Conservation (phyloP, 1,140 invertebrate genomes). For the Bombus superbus region DNA sequence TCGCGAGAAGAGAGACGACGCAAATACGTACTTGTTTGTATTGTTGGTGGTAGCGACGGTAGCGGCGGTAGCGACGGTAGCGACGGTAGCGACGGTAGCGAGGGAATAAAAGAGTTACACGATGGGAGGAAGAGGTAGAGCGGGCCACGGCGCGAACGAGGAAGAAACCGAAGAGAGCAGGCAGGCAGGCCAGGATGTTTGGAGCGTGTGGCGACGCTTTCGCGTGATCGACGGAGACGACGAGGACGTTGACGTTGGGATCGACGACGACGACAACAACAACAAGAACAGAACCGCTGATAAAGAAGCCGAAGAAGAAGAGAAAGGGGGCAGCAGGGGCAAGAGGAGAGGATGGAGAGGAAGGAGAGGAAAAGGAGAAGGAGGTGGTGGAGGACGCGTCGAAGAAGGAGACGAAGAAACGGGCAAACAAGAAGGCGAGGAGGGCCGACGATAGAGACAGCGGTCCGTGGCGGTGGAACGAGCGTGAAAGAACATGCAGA, state of each 20-base stretch:
- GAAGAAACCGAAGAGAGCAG: not conserved
- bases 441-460: slow-evolving; percentile 47
- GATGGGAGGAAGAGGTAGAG: slow-evolving; percentile 17
- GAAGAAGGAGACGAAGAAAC: slow-evolving; percentile 29
- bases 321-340: not conserved
- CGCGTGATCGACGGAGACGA: slow-evolving; percentile 57
- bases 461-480: not conserved
- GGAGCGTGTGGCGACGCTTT: slow-evolving; percentile 58
- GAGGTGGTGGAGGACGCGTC: not conserved
- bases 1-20: not conserved
- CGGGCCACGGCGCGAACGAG: not conserved
- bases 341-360: slow-evolving; percentile 24
- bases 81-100: not conserved
- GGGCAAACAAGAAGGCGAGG: slow-evolving; percentile 13
- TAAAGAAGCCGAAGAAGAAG: slow-evolving; percentile 47
- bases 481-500: slow-evolving; percentile 41
- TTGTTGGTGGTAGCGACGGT: not conserved
- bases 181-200: slow-evolving; percentile 35
- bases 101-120: not conserved
- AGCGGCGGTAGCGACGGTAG: not conserved
- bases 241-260: slow-evolving; percentile 47
- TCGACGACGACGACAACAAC: slow-evolving; percentile 27
- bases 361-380: slow-evolving; percentile 4
- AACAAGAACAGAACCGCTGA: slow-evolving; percentile 52
- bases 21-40: too few relatives aligned